These are phyloP conservation scores for Sesamia inferens DNA, from an alignment of 2,888 invertebrate genomes.

Conservation along the genomic window DNA sequence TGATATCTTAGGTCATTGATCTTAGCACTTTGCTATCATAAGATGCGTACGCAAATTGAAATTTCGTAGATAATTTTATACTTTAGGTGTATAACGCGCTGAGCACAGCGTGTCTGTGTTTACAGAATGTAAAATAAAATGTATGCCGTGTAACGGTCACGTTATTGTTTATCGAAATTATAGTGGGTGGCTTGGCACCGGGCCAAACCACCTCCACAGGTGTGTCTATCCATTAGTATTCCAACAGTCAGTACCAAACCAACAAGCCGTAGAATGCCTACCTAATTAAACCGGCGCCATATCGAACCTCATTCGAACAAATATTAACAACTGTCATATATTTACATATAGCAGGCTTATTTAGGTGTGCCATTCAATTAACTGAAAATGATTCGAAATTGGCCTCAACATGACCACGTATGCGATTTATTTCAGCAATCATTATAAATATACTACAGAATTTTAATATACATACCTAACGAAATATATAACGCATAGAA, in stretches of 20 bases:
- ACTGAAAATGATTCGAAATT: conserved; percentile 57
- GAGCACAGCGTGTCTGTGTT: conserved; percentile 66
- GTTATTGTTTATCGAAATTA: conserved; percentile 82
- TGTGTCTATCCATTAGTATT: conserved; percentile 74
- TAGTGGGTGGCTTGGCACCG: conserved; percentile 78
- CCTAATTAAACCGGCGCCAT: conserved; percentile 69
- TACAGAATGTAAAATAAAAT: conserved; percentile 71
- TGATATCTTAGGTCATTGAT: conserved; percentile 69
- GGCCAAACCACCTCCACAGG: conserved; percentile 79
- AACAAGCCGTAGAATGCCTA: conserved; percentile 64
- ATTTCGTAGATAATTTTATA: conserved; percentile 48
- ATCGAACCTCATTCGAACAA: conserved; percentile 77
- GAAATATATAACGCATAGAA: background rate
- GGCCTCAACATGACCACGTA: conserved; percentile 3
- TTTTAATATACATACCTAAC: conserved; percentile 10
- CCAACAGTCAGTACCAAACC: conserved; percentile 57
- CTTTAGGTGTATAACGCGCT: conserved; percentile 46
- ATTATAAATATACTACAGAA: conserved; percentile 1
- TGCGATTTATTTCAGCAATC: conserved; percentile 24
- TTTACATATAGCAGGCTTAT: conserved; percentile 66
- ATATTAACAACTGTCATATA: conserved; percentile 68
- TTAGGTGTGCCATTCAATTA: conserved; percentile 62
- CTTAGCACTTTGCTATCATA: conserved; percentile 61
- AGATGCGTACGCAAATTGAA: conserved; percentile 52
- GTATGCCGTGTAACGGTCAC: conserved; percentile 77